These are phyloP conservation scores for Elephantulus edwardii DNA, from an alignment of 2,113 vertebrate genomes.

Conservation along the genomic window DNA sequence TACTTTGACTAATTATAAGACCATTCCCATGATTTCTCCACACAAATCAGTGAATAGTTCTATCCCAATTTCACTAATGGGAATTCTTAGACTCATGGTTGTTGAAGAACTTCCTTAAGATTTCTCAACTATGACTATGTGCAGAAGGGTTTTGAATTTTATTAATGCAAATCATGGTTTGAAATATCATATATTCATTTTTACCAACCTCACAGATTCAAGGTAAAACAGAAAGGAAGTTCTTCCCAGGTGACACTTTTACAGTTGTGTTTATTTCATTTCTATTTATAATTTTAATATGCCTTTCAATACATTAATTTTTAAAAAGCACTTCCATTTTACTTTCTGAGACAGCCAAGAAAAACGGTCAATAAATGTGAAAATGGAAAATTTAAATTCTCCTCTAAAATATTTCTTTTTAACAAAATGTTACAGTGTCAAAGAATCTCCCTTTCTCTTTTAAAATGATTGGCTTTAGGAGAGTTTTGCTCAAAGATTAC, in stretches of 20 bases:
- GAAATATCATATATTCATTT: background rate
- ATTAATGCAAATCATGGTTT: background rate
- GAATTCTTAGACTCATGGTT: background rate
- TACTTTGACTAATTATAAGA: background rate
- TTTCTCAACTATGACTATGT: background rate
- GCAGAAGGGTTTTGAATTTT: background rate
- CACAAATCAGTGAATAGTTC: background rate
- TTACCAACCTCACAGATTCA: background rate
- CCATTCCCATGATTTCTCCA: background rate
- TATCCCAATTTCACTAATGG: background rate
- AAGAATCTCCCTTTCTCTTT: constrained; percentile 59
- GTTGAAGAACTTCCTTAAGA: background rate
- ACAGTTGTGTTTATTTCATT: background rate
- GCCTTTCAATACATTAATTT: constrained; percentile 25
- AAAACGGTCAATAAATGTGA: constrained; percentile 77
- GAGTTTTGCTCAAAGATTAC: constrained; percentile 50
- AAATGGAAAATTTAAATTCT: constrained; percentile 81
- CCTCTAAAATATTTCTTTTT: constrained; percentile 49
- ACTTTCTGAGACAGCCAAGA: constrained; percentile 45
- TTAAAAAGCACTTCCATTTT: constrained; percentile 55
- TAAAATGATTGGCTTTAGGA: constrained; percentile 64
- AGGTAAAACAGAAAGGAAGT: background rate
- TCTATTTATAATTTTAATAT: constrained; percentile 54
- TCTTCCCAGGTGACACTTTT: background rate
- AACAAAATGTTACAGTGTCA: constrained; percentile 68